phyloP scores from a whole-genome alignment of 1,140 invertebrate genomes.

The Drosophila funebris region DNA sequence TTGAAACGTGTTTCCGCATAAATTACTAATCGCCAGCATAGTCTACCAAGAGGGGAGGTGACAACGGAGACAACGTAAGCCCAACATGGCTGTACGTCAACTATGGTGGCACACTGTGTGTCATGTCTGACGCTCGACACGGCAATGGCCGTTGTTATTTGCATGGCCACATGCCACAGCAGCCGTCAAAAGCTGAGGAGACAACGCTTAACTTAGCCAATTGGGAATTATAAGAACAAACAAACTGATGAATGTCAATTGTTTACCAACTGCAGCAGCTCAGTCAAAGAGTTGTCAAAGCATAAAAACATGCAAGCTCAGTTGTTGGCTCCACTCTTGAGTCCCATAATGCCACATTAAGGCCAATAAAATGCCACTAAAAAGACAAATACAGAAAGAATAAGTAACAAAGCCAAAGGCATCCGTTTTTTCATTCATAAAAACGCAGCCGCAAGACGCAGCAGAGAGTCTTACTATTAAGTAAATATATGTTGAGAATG shows the following conservation, averaged over 20 bases:
- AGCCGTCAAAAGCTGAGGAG: not conserved
- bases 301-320: not conserved
- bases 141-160: conserved; percentile 15
- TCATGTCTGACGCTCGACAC: conserved; percentile 15
- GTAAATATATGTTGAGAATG: conserved; percentile 3
- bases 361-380: conserved; percentile 62
- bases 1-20: conserved; percentile 78
- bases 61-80: not conserved
- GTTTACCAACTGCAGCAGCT: not conserved
- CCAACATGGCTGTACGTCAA: conserved; percentile 23
- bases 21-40: conserved; percentile 63
- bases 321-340: conserved; percentile 15
- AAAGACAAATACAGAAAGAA: conserved; percentile 47
- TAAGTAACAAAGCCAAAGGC: not conserved
- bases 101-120: conserved; percentile 27
- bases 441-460: conserved; percentile 47
- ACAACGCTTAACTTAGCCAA: not conserved
- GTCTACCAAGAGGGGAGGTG: not conserved
- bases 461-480: conserved; percentile 25
- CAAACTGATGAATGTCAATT: not conserved
- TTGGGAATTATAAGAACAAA: not conserved
- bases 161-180: not conserved
- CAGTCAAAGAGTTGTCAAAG: not conserved
- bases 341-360: conserved; percentile 62
- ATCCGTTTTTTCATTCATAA: conserved; percentile 70